Conservation (phyloP, 2,113 vertebrate species). For the Lepidothrix coronata region DNA sequence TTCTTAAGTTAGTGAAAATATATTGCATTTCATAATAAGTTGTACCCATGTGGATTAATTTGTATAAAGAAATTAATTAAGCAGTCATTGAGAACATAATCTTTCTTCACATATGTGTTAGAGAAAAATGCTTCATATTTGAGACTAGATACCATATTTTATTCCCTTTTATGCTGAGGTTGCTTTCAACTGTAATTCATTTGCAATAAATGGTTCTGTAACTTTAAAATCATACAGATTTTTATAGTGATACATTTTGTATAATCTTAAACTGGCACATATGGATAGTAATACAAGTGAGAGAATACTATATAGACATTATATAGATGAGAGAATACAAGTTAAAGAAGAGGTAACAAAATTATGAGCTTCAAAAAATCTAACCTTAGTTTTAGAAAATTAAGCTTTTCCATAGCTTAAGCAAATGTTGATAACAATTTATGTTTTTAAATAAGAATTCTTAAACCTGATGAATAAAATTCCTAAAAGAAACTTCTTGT, state of each 20-base stretch:
- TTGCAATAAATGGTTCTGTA: neutral
- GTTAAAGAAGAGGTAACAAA: neutral
- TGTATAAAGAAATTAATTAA: neutral
- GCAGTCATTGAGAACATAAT: neutral
- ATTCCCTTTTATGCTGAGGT: neutral
- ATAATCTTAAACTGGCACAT: neutral
- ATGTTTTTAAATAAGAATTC: neutral
- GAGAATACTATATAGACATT: neutral
- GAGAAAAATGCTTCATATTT: neutral
- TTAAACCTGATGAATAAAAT: neutral
- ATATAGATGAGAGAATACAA: neutral
- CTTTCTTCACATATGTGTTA: neutral
- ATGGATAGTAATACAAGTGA: neutral
- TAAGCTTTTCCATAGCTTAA: neutral
- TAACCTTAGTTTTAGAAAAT: neutral
- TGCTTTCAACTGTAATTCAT: neutral
- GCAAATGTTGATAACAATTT: neutral
- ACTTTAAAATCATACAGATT: neutral
- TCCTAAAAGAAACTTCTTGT: neutral
- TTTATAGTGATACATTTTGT: neutral
- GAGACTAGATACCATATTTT: neutral
- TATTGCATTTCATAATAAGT: neutral
- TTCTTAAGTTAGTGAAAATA: neutral
- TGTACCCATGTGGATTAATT: neutral
- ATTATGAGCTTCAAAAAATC: neutral